phyloP scores from a whole-genome alignment of 2,113 vertebrate species.

The Oostethus manadensis region DNA sequence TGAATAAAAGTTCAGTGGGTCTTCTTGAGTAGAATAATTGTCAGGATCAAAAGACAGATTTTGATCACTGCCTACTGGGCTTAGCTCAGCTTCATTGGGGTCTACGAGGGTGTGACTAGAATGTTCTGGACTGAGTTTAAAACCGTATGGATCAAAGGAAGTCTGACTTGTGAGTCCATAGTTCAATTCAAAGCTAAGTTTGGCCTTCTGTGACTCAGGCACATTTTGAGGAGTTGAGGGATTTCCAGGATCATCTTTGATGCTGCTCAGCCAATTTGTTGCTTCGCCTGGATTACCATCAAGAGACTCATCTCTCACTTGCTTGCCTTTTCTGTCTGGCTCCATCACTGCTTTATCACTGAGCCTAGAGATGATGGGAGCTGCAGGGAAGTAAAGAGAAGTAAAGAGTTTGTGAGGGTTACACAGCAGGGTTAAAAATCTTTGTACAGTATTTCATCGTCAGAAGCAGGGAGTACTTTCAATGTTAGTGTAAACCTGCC shows the following conservation, averaged over 20 bases:
- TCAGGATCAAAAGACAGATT: conserved; percentile 39
- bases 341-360: neutral
- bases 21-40: conserved; percentile 22
- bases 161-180: conserved; percentile 48
- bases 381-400: conserved; percentile 16
- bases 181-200: conserved; percentile 46
- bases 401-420: neutral
- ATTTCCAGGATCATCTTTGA: conserved; percentile 4
- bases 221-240: conserved; percentile 16
- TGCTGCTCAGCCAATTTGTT: neutral
- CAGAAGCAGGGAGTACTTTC: too few relatives aligned
- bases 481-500: too few relatives aligned
- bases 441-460: too few relatives aligned
- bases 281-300: neutral
- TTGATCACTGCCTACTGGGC: conserved; percentile 39
- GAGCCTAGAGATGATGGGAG: neutral
- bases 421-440: neutral
- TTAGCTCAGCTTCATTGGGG: conserved; percentile 54
- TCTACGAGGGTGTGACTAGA: conserved; percentile 57
- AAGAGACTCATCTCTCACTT: neutral
- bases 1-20: conserved; percentile 31
- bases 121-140: conserved; percentile 71
- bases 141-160: conserved; percentile 66
- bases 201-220: conserved; percentile 23
- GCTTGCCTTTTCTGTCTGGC: conserved; percentile 5